phyloP scores from a whole-genome alignment of 1,140 invertebrate genomes.

The Panagrolaimus sp. region DNA sequence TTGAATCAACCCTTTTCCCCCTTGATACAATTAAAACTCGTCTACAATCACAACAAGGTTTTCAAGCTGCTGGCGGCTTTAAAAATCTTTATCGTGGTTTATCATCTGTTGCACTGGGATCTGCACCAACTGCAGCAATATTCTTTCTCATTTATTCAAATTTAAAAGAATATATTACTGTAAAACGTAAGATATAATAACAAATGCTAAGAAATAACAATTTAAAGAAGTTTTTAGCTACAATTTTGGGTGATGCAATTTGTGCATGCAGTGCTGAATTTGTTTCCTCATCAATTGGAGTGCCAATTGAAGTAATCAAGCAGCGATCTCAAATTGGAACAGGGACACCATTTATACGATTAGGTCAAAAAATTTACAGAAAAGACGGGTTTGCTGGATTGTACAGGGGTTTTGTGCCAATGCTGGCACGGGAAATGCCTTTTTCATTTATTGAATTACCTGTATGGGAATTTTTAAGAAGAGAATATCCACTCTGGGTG shows the following conservation, averaged over 20 bases:
- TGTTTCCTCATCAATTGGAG: slow-evolving; percentile 77
- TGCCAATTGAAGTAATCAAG: slow-evolving; percentile 89
- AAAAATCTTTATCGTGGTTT: slow-evolving; percentile 79
- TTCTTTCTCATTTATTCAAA: slow-evolving; percentile 82
- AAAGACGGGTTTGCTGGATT: slow-evolving; percentile 65
- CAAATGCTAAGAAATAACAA: too few species aligned
- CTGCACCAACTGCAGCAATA: slow-evolving; percentile 67
- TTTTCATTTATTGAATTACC: slow-evolving; percentile 93
- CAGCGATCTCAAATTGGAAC: slow-evolving; percentile 76
- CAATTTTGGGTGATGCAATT: slow-evolving; percentile 57
- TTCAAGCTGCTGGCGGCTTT: slow-evolving; percentile 80
- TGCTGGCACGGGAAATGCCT: slow-evolving; percentile 81
- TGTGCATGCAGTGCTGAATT: slow-evolving; percentile 48
- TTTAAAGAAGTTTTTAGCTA: too few species aligned
- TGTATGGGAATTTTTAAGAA: slow-evolving; percentile 83
- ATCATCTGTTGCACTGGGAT: slow-evolving; percentile 58
- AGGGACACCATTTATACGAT: slow-evolving; percentile 60
- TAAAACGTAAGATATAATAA: too few species aligned
- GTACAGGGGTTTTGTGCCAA: slow-evolving; percentile 77
- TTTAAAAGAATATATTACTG: not conserved
- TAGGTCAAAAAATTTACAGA: slow-evolving; percentile 66
- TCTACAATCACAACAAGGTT: slow-evolving; percentile 79
- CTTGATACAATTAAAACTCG: slow-evolving; percentile 90
- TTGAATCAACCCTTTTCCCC: slow-evolving; percentile 62
- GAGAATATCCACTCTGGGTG: not conserved